A percentile compares a stretch with the other conserved stretches of the same genome.
Conservation (phyloP, 2,797 vertebrate genomes). For the Amniataba percoides region DNA sequence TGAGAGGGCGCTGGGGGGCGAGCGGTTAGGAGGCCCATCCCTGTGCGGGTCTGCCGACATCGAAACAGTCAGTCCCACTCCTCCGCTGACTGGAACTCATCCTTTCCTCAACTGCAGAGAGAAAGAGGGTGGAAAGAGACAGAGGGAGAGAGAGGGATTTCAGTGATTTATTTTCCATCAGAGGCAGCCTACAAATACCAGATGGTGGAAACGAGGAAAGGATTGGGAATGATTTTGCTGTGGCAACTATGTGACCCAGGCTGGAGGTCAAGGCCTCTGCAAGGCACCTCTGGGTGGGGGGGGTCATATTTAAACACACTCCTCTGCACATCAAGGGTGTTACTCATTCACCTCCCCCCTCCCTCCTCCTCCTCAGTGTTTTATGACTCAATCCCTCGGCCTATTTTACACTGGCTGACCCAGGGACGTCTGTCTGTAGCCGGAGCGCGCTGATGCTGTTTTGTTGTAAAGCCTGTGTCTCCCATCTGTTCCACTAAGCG, state of each 20-base stretch:
- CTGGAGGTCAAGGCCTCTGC: conserved; percentile 32
- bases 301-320: conserved; percentile 27
- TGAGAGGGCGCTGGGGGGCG: not conserved
- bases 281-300: conserved; percentile 16
- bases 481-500: conserved; percentile 69
- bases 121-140: conserved; percentile 23
- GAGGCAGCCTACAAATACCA: conserved; percentile 53
- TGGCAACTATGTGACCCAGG: conserved; percentile 13
- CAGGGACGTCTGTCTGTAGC: conserved; percentile 43
- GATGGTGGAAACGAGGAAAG: conserved; percentile 32
- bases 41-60: conserved; percentile 6
- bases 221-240: conserved; percentile 39
- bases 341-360: conserved; percentile 10
- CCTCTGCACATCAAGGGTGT: conserved; percentile 24
- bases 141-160: conserved; percentile 39
- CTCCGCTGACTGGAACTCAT: conserved; percentile 27
- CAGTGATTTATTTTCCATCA: conserved; percentile 63
- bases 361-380: conserved; percentile 17
- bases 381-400: conserved; percentile 65
- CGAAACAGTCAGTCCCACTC: conserved; percentile 38
- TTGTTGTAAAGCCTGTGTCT: conserved; percentile 56
- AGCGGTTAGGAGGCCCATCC: conserved; percentile 51
- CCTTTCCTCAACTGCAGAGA: conserved; percentile 59
- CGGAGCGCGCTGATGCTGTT: conserved; percentile 46
- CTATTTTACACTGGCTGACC: conserved; percentile 48